These are phyloP conservation scores for Sarcophaga caerulescens DNA, from an alignment of 2,888 invertebrate genomes.

Conservation along the genomic window DNA sequence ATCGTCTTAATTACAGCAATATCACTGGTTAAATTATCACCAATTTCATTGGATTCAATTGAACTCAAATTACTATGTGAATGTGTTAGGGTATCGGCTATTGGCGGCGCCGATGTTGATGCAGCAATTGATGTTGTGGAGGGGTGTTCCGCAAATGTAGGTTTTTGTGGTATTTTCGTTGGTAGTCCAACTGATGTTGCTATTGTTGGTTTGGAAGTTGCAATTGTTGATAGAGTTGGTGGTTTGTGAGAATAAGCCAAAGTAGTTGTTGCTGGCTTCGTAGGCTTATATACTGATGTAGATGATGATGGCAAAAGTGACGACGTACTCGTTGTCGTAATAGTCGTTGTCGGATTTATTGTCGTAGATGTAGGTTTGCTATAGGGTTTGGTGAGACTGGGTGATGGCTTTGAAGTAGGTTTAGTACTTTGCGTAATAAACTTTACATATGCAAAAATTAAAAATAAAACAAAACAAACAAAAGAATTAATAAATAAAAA, in stretches of 20 bases:
- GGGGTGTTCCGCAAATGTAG: conserved; percentile 70
- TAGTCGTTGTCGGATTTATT: conserved; percentile 71
- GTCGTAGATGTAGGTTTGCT: conserved; percentile 57
- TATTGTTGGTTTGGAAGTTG: conserved; percentile 11
- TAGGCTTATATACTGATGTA: conserved; percentile 45
- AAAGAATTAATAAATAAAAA: conserved; percentile 51
- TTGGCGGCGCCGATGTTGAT: conserved; percentile 43
- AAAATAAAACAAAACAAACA: conserved; percentile 57
- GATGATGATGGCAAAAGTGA: conserved; percentile 35
- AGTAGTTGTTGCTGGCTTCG: conserved; percentile 54
- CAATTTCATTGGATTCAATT: conserved; percentile 80
- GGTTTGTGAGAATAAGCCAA: too few relatives aligned
- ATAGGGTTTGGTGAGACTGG: conserved; percentile 63
- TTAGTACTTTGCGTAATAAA: conserved; percentile 58
- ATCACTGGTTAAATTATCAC: conserved; percentile 72
- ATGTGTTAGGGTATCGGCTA: conserved; percentile 62
- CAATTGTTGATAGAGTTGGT: conserved; percentile 9
- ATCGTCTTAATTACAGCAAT: conserved; percentile 76
- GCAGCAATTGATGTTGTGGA: conserved; percentile 71
- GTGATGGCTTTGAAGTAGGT: conserved; percentile 69
- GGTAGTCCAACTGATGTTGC: conserved; percentile 64
- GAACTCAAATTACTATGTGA: conserved; percentile 72
- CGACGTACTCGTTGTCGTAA: conserved; percentile 48
- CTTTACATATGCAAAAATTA: conserved; percentile 46
- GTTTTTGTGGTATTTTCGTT: conserved; percentile 71